phyloP scores from a whole-genome alignment of 1,140 invertebrate genomes.

The Geopemphigus sp. region DNA sequence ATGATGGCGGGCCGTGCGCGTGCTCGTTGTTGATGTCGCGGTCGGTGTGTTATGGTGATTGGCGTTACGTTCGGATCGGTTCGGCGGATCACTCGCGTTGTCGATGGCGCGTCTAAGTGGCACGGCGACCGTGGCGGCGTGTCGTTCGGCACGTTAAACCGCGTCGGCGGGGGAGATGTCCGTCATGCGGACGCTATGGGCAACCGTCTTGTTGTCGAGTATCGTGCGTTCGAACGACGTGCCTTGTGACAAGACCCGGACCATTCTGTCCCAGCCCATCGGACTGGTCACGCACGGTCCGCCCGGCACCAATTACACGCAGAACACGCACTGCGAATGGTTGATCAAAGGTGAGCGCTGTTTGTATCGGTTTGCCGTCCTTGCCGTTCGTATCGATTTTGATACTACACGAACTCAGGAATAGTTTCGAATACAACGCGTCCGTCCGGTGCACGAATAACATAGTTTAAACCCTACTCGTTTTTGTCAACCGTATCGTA shows the following conservation, averaged over 20 bases:
- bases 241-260: slow-evolving; percentile 74
- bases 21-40: too few relatives aligned
- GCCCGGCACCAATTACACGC: slow-evolving; percentile 79
- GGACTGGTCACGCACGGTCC: slow-evolving; percentile 91
- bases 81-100: neutral
- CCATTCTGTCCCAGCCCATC: slow-evolving; percentile 73
- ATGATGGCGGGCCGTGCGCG: neutral
- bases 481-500: too few relatives aligned
- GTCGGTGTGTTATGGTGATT: too few relatives aligned
- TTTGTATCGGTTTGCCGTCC: too few relatives aligned
- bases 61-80: neutral
- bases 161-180: neutral
- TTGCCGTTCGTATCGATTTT: too few relatives aligned
- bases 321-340: slow-evolving; percentile 94
- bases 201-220: neutral
- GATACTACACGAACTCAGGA: too few relatives aligned
- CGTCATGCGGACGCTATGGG: slow-evolving; percentile 13
- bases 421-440: too few relatives aligned
- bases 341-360: slow-evolving; percentile 84
- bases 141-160: slow-evolving; percentile 18
- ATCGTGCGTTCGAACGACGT: neutral
- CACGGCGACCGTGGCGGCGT: neutral
- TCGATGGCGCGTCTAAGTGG: neutral
- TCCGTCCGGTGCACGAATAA: too few relatives aligned
- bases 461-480: too few relatives aligned